Evolutionary conservation across 2,888 invertebrate genomes (phyloP).

Genomic region (Athalia cordata): DNA sequence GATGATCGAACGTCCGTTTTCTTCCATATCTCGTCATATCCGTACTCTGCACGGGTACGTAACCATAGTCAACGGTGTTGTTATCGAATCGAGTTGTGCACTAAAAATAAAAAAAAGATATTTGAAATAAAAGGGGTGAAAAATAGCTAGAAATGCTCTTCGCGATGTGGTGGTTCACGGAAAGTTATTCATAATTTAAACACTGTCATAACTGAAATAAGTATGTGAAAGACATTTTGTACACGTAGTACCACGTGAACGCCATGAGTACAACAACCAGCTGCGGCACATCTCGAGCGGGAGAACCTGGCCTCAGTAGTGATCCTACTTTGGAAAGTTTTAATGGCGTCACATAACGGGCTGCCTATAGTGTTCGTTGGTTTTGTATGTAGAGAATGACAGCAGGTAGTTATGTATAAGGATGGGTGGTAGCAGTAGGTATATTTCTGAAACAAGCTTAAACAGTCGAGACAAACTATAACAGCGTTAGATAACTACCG

Average conservation of each 20-base stretch:
- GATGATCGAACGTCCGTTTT: too few relatives aligned
- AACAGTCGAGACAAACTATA: conserved; percentile 29
- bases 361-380: background rate
- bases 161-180: too few relatives aligned
- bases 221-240: background rate
- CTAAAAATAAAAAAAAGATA: too few relatives aligned
- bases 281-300: too few relatives aligned
- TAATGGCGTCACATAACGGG: conserved; percentile 34
- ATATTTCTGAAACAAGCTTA: conserved; percentile 35
- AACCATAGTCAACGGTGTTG: too few relatives aligned
- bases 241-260: too few relatives aligned
- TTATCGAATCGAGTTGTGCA: too few relatives aligned
- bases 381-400: too few relatives aligned
- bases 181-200: background rate
- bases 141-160: background rate
- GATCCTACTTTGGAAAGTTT: conserved; percentile 30
- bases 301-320: background rate
- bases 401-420: background rate
- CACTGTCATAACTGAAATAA: background rate
- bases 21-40: too few relatives aligned
- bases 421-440: background rate
- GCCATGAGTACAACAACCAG: too few relatives aligned
- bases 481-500: conserved; percentile 29
- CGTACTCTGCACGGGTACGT: too few relatives aligned
- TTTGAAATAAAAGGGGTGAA: background rate